Evolutionary conservation across 1,140 invertebrate species (phyloP).

Genomic region (Apis mellifera): DNA sequence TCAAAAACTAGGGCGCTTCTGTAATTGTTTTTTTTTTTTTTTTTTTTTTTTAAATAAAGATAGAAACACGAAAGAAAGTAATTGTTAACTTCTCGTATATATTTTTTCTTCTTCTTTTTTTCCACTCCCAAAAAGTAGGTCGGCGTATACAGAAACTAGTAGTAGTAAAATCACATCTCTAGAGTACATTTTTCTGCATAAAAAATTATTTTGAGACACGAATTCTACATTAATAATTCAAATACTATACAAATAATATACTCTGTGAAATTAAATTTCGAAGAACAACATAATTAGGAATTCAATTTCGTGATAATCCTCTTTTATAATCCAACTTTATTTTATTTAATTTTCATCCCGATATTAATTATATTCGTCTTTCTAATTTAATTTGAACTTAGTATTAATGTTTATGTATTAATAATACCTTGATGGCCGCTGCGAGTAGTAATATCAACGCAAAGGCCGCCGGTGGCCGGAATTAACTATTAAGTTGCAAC

Average conservation of each 20-base stretch:
- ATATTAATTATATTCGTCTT: background rate
- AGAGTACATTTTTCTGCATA: background rate
- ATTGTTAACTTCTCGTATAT: background rate
- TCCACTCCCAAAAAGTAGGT: background rate
- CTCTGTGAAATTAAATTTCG: too few relatives aligned
- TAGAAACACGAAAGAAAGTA: background rate
- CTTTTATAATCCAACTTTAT: too few relatives aligned
- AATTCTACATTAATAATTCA: too few relatives aligned
- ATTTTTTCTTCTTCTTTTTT: background rate
- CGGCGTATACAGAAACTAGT: background rate
- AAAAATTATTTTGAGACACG: background rate
- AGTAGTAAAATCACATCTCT: background rate
- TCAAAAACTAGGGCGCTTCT: background rate
- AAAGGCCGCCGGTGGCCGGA: background rate
- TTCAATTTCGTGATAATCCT: too few relatives aligned
- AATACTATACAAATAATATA: too few relatives aligned
- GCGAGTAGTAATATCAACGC: background rate
- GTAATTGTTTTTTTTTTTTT: background rate
- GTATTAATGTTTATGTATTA: background rate
- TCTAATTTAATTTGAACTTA: background rate
- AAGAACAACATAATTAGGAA: too few relatives aligned
- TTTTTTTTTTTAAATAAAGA: constrained; percentile 1
- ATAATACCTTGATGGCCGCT: background rate
- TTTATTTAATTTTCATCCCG: too few relatives aligned
- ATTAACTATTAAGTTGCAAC: background rate